Conservation (phyloP, 92 coral and sea anemone genomes). For the Siderastrea siderea region DNA sequence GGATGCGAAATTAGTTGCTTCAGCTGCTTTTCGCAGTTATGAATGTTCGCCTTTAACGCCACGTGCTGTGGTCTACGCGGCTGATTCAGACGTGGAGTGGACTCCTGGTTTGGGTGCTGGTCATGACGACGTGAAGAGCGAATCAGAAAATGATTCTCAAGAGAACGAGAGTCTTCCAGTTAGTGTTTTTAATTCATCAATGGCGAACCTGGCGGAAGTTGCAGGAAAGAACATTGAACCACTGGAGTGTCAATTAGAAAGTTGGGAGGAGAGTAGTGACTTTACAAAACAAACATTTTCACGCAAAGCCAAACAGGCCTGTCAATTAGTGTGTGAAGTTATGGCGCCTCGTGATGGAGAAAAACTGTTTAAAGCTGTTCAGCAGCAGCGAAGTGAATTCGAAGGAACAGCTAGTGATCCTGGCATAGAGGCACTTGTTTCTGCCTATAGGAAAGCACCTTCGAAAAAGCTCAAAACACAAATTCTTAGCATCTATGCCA, state of each 20-base stretch:
- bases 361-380: conserved; percentile 30
- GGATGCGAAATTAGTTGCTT: background rate
- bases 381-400: conserved; percentile 16
- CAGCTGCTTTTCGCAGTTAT: background rate
- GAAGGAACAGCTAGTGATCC: too few species aligned
- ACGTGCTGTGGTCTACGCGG: background rate
- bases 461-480: too few species aligned
- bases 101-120: conserved; percentile 36
- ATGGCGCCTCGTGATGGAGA: conserved; percentile 47
- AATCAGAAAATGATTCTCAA: background rate
- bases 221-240: conserved; percentile 14
- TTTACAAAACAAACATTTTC: conserved; percentile 39
- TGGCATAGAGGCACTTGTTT: too few species aligned
- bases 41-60: conserved; percentile 1
- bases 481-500: too few species aligned
- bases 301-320: conserved; percentile 63
- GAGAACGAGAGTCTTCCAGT: background rate
- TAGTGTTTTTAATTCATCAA: background rate
- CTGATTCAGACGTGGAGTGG: conserved; percentile 37
- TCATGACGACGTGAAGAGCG: conserved; percentile 11
- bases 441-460: too few species aligned
- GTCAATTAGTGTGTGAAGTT: conserved; percentile 52
- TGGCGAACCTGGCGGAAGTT: conserved; percentile 12
- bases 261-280: conserved; percentile 56
- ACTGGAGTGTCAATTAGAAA: conserved; percentile 26